Evolutionary conservation across 2,888 invertebrate genomes (phyloP).

Genomic region (Furcula furcula): DNA sequence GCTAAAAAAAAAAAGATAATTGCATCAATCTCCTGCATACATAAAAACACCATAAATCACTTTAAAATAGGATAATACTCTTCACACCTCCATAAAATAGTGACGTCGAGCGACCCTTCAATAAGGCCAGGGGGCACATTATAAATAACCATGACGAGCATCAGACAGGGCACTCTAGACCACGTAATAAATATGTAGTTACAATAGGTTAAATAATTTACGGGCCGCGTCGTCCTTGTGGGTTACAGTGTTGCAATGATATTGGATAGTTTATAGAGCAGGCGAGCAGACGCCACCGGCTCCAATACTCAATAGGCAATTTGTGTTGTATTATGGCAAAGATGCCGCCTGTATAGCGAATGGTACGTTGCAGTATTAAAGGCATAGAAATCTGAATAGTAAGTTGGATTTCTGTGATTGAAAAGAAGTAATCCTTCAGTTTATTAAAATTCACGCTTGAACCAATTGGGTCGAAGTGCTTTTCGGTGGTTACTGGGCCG

Average conservation of each 20-base stretch:
- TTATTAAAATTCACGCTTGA: no score
- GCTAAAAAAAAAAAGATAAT: no score
- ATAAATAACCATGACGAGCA: slow-evolving; percentile 30
- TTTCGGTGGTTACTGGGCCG: no score
- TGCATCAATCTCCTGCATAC: no score
- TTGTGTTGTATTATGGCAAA: slow-evolving; percentile 55
- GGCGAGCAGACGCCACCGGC: slow-evolving; percentile 35
- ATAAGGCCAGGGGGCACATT: slow-evolving; percentile 23
- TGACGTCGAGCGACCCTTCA: slow-evolving; percentile 1
- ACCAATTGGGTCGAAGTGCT: no score
- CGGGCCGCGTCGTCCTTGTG: slow-evolving; percentile 49
- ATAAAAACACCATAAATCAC: slow-evolving; percentile 1
- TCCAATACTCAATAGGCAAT: slow-evolving; percentile 58
- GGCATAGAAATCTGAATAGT: no score
- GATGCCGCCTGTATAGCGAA: slow-evolving; percentile 28
- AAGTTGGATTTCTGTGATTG: no score
- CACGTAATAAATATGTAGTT: slow-evolving; percentile 41
- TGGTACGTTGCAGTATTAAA: no score
- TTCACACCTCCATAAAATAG: not conserved
- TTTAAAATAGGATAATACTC: slow-evolving; percentile 1
- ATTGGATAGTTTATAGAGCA: slow-evolving; percentile 56
- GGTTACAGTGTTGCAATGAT: slow-evolving; percentile 47
- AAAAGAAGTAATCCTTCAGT: no score
- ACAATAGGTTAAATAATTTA: slow-evolving; percentile 57
- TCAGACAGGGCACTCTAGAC: slow-evolving; percentile 41